These are phyloP conservation scores for Colinus virginianus DNA, from an alignment of 2,113 vertebrate species.

Conservation along the genomic window DNA sequence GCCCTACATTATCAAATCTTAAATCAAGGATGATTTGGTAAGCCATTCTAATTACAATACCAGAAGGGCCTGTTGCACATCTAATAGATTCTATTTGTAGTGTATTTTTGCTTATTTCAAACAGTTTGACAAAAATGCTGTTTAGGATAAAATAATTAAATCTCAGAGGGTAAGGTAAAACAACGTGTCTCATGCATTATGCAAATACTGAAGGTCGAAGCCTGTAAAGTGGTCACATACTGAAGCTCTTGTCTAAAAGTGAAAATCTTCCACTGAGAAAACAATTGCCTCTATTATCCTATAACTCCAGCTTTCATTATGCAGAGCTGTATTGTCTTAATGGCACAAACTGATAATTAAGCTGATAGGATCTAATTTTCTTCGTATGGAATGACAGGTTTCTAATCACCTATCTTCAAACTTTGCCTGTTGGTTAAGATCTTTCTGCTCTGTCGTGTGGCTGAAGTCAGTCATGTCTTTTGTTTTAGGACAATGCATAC, in stretches of 20 bases:
- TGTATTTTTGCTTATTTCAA: neutral
- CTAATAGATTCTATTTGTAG: neutral
- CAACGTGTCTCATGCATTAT: accelerated
- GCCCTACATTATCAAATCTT: slow-evolving; percentile 7
- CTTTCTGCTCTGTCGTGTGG: neutral
- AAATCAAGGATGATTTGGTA: slow-evolving; percentile 30
- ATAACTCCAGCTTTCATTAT: slow-evolving; percentile 52
- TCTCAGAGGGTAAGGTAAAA: neutral
- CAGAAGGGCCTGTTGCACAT: neutral
- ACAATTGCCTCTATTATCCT: slow-evolving; percentile 31
- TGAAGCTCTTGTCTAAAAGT: slow-evolving; percentile 8
- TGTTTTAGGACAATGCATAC: neutral
- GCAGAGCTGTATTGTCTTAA: slow-evolving; percentile 44
- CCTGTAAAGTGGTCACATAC: neutral
- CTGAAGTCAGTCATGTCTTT: slow-evolving; percentile 21
- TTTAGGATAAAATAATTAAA: slow-evolving; percentile 6
- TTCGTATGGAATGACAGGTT: slow-evolving; percentile 52
- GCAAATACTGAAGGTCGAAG: slow-evolving; percentile 41
- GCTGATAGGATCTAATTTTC: slow-evolving; percentile 55
- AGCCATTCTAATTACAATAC: slow-evolving; percentile 23
- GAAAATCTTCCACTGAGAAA: slow-evolving; percentile 52
- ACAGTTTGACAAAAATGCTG: neutral
- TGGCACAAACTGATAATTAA: slow-evolving; percentile 63
- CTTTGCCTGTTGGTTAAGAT: slow-evolving; percentile 23
- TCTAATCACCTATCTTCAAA: slow-evolving; percentile 50